Conservation (phyloP, 2,113 vertebrate genomes). For the Scytalopus superciliaris region DNA sequence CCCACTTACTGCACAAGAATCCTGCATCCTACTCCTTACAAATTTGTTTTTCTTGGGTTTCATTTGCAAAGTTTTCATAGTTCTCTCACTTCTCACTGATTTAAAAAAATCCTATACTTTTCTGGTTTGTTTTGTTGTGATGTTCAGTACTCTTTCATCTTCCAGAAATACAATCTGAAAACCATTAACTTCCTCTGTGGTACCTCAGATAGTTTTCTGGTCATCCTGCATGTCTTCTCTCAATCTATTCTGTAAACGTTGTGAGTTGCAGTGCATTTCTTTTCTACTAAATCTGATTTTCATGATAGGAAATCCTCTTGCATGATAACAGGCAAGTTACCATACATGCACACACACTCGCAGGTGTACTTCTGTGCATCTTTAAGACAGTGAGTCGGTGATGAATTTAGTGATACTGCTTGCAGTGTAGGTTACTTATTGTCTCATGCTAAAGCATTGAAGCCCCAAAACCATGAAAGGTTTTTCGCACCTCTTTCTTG, state of each 20-base stretch:
- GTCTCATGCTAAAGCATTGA: neutral
- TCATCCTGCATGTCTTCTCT: neutral
- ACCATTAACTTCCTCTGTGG: neutral
- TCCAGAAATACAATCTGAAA: neutral
- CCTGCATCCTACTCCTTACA: neutral
- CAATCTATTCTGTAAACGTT: neutral
- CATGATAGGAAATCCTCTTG: neutral
- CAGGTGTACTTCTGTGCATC: neutral
- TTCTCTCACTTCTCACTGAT: neutral
- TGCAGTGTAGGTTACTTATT: neutral
- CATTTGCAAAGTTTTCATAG: neutral
- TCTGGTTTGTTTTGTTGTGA: neutral
- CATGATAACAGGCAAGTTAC: neutral
- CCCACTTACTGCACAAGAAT: neutral
- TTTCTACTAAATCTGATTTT: neutral
- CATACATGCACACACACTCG: no score
- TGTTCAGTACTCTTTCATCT: neutral
- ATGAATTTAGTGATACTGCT: neutral
- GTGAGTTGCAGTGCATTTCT: neutral
- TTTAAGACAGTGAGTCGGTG: neutral
- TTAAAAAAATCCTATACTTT: neutral
- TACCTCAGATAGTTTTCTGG: neutral
- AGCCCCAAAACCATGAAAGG: neutral
- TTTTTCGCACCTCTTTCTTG: neutral
- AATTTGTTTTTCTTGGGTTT: neutral